phyloP scores from a whole-genome alignment of 2,797 vertebrate genomes.

The Hipposideros larvatus region DNA sequence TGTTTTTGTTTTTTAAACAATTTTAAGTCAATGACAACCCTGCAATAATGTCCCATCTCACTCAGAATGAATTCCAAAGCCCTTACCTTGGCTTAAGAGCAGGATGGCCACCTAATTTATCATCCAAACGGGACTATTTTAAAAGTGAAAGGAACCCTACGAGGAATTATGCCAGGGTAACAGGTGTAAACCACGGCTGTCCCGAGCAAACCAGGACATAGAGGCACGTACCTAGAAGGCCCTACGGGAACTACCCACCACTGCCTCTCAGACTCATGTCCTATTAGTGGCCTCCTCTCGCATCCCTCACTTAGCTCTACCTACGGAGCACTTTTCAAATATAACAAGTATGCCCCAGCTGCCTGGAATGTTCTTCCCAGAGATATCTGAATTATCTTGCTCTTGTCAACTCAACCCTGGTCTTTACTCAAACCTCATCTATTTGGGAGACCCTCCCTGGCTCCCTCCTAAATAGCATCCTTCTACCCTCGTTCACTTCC shows the following conservation, averaged over 20 bases:
- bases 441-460: background rate
- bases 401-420: slow-evolving; percentile 20
- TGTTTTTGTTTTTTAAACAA: background rate
- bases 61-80: slow-evolving; percentile 26
- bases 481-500: background rate
- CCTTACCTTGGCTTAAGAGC: background rate
- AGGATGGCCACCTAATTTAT: background rate
- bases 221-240: background rate
- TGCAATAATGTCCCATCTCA: background rate
- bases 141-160: background rate
- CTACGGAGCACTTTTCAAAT: slow-evolving; percentile 11
- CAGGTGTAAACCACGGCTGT: background rate
- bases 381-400: background rate
- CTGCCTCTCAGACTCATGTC: background rate
- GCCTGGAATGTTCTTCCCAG: slow-evolving; percentile 1
- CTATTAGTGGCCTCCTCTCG: background rate
- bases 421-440: slow-evolving; percentile 20
- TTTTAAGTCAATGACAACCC: background rate
- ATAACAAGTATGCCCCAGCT: background rate
- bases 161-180: background rate
- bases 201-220: background rate
- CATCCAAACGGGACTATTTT: background rate
- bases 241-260: background rate
- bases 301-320: background rate
- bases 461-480: background rate